Percentiles rank a stretch among this genome's conserved stretches.
Evolutionary conservation across 1,140 invertebrate species (phyloP).

Genomic region (Ylistrum balloti): DNA sequence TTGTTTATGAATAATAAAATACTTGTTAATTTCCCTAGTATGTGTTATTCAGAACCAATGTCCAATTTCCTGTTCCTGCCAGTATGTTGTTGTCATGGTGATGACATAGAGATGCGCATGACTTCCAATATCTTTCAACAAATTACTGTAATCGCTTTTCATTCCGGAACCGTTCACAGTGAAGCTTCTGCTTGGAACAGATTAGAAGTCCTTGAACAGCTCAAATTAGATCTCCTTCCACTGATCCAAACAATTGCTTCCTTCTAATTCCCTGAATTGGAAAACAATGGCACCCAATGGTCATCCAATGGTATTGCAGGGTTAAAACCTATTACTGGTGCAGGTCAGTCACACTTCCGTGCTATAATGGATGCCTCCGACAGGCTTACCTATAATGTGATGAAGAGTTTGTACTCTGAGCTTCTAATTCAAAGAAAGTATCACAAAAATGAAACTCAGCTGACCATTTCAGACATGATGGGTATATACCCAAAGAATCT

Average conservation of each 20-base stretch:
- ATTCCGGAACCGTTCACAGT: neutral
- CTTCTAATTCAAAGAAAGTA: no score
- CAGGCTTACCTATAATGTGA: neutral
- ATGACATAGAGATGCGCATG: slow-evolving; percentile 7
- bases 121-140: slow-evolving; percentile 40
- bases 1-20: neutral
- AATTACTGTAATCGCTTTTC: slow-evolving; percentile 28
- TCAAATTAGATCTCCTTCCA: slow-evolving; percentile 19
- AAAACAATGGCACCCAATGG: slow-evolving; percentile 30
- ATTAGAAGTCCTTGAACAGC: neutral
- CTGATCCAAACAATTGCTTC: slow-evolving; percentile 13
- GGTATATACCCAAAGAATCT: no score
- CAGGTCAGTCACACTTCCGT: neutral
- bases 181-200: neutral
- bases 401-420: neutral
- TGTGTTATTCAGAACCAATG: neutral
- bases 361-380: neutral
- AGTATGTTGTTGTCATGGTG: neutral
- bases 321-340: neutral
- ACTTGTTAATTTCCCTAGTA: neutral
- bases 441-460: no score
- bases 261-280: neutral
- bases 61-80: neutral
- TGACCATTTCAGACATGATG: no score
- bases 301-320: neutral